phyloP scores from a whole-genome alignment of 2,113 vertebrate genomes.

The Aleadryas rufinucha region DNA sequence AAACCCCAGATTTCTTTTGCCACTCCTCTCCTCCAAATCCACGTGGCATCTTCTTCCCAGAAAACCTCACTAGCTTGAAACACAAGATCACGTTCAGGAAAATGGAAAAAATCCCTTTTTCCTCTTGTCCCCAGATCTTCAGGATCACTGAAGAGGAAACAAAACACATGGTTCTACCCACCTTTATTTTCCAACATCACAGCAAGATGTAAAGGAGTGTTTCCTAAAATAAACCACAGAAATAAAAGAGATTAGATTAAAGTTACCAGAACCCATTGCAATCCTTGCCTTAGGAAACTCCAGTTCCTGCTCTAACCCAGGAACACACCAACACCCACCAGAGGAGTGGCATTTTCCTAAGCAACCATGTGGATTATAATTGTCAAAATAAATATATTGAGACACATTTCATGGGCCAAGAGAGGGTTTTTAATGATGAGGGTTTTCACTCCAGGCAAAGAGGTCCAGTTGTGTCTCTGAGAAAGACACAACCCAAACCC shows the following conservation, averaged over 20 bases:
- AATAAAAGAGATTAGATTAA: neutral
- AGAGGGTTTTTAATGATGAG: neutral
- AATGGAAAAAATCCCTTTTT: accelerated
- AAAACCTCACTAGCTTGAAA: neutral
- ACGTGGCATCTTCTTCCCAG: accelerated
- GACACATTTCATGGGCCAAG: neutral
- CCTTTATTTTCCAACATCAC: conserved; percentile 99
- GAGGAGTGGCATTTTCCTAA: neutral
- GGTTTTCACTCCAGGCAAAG: neutral
- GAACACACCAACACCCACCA: neutral
- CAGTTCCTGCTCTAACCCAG: neutral
- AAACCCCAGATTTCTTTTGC: neutral
- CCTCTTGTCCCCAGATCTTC: neutral
- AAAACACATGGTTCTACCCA: conserved; percentile 66
- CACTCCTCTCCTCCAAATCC: neutral
- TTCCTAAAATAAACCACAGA: conserved; percentile 79
- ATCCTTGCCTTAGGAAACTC: neutral
- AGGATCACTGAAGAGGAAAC: neutral
- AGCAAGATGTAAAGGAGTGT: conserved; percentile 96
- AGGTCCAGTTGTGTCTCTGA: neutral
- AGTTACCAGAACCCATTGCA: neutral
- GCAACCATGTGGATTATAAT: neutral
- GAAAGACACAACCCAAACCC: neutral
- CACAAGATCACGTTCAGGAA: neutral
- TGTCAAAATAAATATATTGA: neutral